Evolutionary conservation across 2,888 invertebrate species (phyloP).

Genomic region (Xanthia icteritia): DNA sequence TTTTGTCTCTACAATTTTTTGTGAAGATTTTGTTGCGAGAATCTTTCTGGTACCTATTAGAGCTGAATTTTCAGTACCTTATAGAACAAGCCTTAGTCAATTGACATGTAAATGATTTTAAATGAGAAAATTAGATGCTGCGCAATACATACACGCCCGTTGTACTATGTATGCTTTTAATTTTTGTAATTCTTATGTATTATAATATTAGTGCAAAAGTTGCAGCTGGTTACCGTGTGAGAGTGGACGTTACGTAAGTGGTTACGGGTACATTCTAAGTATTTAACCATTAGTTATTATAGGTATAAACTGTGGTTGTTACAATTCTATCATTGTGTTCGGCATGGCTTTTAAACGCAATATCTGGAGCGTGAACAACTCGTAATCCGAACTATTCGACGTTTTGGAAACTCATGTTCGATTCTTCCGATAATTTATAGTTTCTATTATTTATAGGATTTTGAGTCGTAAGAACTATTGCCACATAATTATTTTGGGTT

Average conservation of each 20-base stretch:
- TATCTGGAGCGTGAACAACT: slow-evolving; percentile 73
- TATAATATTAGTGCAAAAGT: slow-evolving; percentile 35
- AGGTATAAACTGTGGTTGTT: slow-evolving; percentile 65
- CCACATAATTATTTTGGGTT: background rate
- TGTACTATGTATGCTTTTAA: slow-evolving; percentile 44
- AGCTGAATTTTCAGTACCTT: slow-evolving; percentile 1
- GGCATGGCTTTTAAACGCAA: slow-evolving; percentile 64
- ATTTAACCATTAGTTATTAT: slow-evolving; percentile 66
- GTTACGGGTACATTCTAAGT: slow-evolving; percentile 56
- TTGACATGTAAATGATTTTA: slow-evolving; percentile 47
- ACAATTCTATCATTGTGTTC: slow-evolving; percentile 68
- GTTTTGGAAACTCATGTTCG: slow-evolving; percentile 55
- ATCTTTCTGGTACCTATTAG: background rate
- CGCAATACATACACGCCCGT: slow-evolving; percentile 22
- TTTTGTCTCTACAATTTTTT: slow-evolving; percentile 15
- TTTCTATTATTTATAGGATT: background rate
- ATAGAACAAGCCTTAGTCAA: slow-evolving; percentile 25
- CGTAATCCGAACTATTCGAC: slow-evolving; percentile 60
- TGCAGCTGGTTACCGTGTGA: slow-evolving; percentile 38
- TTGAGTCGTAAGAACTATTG: background rate
- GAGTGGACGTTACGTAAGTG: slow-evolving; percentile 58
- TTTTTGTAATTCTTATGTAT: slow-evolving; percentile 36
- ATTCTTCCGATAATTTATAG: slow-evolving; percentile 12
- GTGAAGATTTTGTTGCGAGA: background rate
- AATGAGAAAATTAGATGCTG: slow-evolving; percentile 42